Conservation (phyloP, 1,140 invertebrate species). For the Carposina sasakii region DNA sequence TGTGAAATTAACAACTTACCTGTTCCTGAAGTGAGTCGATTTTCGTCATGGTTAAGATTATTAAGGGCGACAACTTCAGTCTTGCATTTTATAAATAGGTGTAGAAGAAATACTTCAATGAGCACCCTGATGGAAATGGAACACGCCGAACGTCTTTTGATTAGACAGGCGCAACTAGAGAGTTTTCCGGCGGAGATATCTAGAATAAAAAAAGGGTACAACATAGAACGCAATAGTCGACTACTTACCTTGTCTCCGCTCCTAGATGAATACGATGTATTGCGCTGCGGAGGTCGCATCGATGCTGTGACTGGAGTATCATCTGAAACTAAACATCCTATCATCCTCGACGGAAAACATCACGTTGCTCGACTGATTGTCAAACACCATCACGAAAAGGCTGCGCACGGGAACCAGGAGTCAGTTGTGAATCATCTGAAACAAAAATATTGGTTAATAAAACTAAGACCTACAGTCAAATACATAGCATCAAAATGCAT, state of each 20-base stretch:
- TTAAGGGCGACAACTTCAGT: neutral
- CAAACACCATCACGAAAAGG: neutral
- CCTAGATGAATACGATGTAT: slow-evolving; percentile 3
- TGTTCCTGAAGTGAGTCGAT: slow-evolving; percentile 8
- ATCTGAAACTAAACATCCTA: slow-evolving; percentile 1
- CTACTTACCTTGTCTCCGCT: slow-evolving; percentile 9
- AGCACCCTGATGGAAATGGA: neutral
- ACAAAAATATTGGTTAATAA: neutral
- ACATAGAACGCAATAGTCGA: neutral
- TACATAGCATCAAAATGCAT: neutral
- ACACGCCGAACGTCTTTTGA: neutral
- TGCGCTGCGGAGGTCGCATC: slow-evolving; percentile 9
- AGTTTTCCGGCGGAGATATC: slow-evolving; percentile 1
- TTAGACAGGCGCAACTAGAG: neutral
- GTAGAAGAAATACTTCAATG: neutral
- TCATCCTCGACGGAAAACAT: slow-evolving; percentile 10
- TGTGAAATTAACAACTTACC: slow-evolving; percentile 4
- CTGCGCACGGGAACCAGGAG: slow-evolving; percentile 8
- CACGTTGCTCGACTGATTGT: neutral
- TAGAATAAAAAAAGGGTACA: neutral
- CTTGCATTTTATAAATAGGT: slow-evolving; percentile 8
- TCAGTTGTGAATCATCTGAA: neutral
- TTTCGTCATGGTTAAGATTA: slow-evolving; percentile 16
- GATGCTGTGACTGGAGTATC: slow-evolving; percentile 2
- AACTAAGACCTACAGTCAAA: slow-evolving; percentile 3